Base-by-base conservation (phyloP, 53 echinoderm and acorn worm genomes). In the Temnopleurus reevesii region DNA sequence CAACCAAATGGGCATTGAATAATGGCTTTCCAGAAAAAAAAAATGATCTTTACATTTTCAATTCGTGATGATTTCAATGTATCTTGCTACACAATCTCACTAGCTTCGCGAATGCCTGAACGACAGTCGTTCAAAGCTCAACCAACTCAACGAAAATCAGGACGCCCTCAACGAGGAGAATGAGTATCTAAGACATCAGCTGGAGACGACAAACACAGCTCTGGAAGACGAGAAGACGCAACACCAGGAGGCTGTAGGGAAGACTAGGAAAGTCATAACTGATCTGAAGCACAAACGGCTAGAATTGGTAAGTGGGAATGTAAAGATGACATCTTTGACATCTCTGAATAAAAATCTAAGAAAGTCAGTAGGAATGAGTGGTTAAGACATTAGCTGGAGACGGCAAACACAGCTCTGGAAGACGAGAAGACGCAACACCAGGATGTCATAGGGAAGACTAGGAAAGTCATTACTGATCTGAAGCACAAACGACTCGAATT, bases 221-320 rank as follows among this genome's bases (percentile, higher is more conserved):
- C 33, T 85, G 5, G 28, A 60, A 12, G 85, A 60, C 4, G 85
- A 85, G 45, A 59, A 23, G 44, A 38, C 36, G 1, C 13, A 59
- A 5, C 44, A 25, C 9, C 25, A 59, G 41, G 46, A 43, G 19
- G 46, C 27, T 0, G 8, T 1, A 24, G 61, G 24, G 3, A 85
- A 60, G 26, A 59, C 45, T 59, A 59, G 60, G 85, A 60, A 85
- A 43, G 46, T 45, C 44, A 43, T 31, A 1, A 45, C 0, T 17
- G 85, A 85, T 12, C 45, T 85, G 61, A 85, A 85, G 18, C 85
- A 60, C 15, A 85, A 85, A 30, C 59, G 85, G 17, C 0, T 45
- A 15, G 85, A 45, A 44, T 43, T 85, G 44, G 85, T 85, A 44
- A 34, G 85, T 25, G 13, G 45, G 12, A 9, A 45, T 23, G 10